Conservation (phyloP, 2,888 invertebrate genomes). For the Galerucella calmariensis region DNA sequence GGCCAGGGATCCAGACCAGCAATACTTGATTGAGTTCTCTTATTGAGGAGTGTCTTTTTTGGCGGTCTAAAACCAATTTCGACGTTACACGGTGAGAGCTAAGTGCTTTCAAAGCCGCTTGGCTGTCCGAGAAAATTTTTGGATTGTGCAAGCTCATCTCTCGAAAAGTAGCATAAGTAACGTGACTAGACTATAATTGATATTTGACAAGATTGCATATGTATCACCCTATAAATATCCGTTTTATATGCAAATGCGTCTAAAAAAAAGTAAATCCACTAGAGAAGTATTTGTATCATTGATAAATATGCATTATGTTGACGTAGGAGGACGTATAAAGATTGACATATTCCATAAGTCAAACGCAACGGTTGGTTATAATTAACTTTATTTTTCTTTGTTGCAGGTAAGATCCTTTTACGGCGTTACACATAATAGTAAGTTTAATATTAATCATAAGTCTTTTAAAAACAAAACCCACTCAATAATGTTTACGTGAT, state of each 20-base stretch:
- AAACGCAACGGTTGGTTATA: too few relatives aligned
- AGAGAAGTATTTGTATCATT: conserved; percentile 12
- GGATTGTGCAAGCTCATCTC: too few relatives aligned
- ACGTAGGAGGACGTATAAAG: conserved; percentile 12
- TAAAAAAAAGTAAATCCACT: conserved; percentile 9
- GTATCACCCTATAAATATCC: not conserved
- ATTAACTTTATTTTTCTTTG: conserved; percentile 16
- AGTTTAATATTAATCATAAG: conserved; percentile 9
- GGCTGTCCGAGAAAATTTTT: too few relatives aligned
- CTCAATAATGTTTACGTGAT: not conserved
- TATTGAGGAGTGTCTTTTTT: too few relatives aligned
- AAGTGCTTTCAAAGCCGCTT: too few relatives aligned
- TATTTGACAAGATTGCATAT: too few relatives aligned
- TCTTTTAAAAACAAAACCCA: conserved; percentile 3
- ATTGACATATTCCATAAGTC: conserved; percentile 5
- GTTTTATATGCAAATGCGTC: conserved; percentile 16
- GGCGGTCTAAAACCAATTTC: too few relatives aligned
- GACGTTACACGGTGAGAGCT: too few relatives aligned
- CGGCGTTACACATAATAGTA: conserved; percentile 7
- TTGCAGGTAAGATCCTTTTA: conserved; percentile 28
- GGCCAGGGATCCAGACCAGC: too few relatives aligned
- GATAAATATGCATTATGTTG: conserved; percentile 21
- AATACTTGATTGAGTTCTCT: too few relatives aligned
- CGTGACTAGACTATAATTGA: too few relatives aligned
- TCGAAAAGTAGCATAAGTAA: too few relatives aligned